Evolutionary conservation across 2,797 vertebrate species (phyloP).

Genomic region (Ambastaia sidthimunki): DNA sequence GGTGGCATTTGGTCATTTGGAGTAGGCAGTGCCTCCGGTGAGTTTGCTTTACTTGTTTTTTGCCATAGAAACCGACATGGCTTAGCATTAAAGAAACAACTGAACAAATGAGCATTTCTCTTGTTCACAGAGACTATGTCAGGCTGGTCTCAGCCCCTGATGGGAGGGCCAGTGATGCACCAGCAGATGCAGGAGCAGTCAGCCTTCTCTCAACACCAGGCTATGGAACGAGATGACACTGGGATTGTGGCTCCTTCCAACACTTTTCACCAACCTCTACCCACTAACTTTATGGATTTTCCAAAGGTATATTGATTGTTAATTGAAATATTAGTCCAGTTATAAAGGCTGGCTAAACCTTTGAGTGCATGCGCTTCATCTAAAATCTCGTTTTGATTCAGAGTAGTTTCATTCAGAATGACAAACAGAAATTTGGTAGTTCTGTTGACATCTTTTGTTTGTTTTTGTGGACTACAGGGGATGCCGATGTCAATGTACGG

Average conservation of each 20-base stretch:
- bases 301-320: slow-evolving; percentile 83
- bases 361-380: background rate
- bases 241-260: slow-evolving; percentile 97
- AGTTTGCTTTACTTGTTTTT: slow-evolving; percentile 39
- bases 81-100: background rate
- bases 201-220: slow-evolving; percentile 96
- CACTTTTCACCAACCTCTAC: slow-evolving; percentile 95
- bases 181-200: slow-evolving; percentile 93
- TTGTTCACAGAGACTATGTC: slow-evolving; percentile 88
- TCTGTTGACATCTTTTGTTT: background rate
- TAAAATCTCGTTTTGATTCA: background rate
- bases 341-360: background rate
- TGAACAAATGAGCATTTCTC: background rate
- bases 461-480: slow-evolving; percentile 75
- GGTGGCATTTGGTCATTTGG: slow-evolving; percentile 99
- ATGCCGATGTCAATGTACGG: slow-evolving; percentile 98
- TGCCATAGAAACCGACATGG: background rate
- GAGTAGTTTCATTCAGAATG: background rate
- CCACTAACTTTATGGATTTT: slow-evolving; percentile 97
- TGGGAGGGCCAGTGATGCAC: slow-evolving; percentile 93
- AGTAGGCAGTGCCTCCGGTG: slow-evolving; percentile 92
- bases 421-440: background rate
- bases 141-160: slow-evolving; percentile 96
- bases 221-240: slow-evolving; percentile 98
- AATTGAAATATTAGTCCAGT: background rate